These are phyloP conservation scores for Leptopilina clavipes DNA, from an alignment of 1,140 invertebrate species.

Conservation along the genomic window DNA sequence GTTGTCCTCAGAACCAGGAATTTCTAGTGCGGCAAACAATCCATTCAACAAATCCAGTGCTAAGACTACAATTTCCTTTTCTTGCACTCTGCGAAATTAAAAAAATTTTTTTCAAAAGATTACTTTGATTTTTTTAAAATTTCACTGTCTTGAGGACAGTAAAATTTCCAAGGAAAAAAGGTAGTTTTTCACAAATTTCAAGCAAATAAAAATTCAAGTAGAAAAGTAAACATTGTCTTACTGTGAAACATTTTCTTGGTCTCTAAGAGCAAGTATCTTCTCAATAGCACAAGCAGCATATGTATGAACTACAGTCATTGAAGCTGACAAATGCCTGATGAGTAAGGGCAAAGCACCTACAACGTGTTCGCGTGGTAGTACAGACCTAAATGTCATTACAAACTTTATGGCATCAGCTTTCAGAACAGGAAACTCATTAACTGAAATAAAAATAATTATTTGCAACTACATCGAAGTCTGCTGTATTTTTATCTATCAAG, in stretches of 20 bases:
- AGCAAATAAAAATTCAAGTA: slow-evolving; percentile 34
- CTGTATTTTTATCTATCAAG: too few species aligned
- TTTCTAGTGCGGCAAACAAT: slow-evolving; percentile 84
- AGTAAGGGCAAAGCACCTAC: slow-evolving; percentile 85
- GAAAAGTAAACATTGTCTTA: slow-evolving; percentile 63
- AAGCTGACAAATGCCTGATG: slow-evolving; percentile 82
- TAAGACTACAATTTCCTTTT: slow-evolving; percentile 77
- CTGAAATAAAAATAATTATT: slow-evolving; percentile 73
- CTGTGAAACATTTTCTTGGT: slow-evolving; percentile 76
- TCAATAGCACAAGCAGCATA: slow-evolving; percentile 95
- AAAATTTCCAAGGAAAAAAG: too few species aligned
- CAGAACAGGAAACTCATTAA: slow-evolving; percentile 91
- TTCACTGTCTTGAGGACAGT: too few species aligned
- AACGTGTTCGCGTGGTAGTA: slow-evolving; percentile 87
- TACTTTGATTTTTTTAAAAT: too few species aligned
- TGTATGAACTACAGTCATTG: slow-evolving; percentile 93
- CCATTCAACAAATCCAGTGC: slow-evolving; percentile 82
- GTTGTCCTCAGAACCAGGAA: slow-evolving; percentile 89
- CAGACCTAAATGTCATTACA: slow-evolving; percentile 94
- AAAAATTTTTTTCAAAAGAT: slow-evolving; percentile 43
- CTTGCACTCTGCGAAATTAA: slow-evolving; percentile 77
- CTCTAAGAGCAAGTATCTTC: slow-evolving; percentile 87
- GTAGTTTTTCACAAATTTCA: too few species aligned
- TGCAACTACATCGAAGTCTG: not conserved
- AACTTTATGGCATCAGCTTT: slow-evolving; percentile 98